Evolutionary conservation across 1,140 invertebrate species (phyloP).

Genomic region (Drosophila pruinosa): DNA sequence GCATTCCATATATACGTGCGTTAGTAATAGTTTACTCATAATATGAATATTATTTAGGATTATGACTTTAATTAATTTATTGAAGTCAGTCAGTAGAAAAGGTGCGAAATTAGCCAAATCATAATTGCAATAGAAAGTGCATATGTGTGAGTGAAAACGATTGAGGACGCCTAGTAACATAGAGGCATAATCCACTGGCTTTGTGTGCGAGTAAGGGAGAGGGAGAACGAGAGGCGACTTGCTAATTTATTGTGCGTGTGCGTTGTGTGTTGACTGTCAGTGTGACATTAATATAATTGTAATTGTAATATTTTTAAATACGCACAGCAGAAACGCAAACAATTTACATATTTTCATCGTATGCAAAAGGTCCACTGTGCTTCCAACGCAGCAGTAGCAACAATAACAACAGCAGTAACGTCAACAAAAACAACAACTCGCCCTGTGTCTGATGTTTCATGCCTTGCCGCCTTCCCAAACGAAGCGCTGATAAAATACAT

Average conservation of each 20-base stretch:
- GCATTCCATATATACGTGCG: slow-evolving; percentile 56
- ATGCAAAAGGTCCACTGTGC: slow-evolving; percentile 28
- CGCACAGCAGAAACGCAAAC: neutral
- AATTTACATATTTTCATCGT: neutral
- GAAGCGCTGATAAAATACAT: slow-evolving; percentile 46
- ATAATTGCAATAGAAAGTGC: slow-evolving; percentile 24
- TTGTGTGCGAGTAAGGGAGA: slow-evolving; percentile 26
- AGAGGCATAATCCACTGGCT: slow-evolving; percentile 34
- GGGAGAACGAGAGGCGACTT: slow-evolving; percentile 16
- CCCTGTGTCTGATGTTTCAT: slow-evolving; percentile 29
- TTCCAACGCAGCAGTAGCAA: slow-evolving; percentile 16
- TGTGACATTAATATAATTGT: slow-evolving; percentile 30
- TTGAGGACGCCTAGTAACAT: slow-evolving; percentile 12
- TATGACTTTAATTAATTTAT: slow-evolving; percentile 35
- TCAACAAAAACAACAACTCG: slow-evolving; percentile 18
- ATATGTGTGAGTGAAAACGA: slow-evolving; percentile 22
- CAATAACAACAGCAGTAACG: slow-evolving; percentile 11
- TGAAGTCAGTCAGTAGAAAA: slow-evolving; percentile 20
- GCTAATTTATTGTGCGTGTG: slow-evolving; percentile 46
- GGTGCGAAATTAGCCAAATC: slow-evolving; percentile 27
- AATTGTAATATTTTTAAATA: slow-evolving; percentile 21
- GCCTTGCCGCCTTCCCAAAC: slow-evolving; percentile 32
- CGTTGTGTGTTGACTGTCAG: slow-evolving; percentile 30
- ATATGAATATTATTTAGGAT: slow-evolving; percentile 52
- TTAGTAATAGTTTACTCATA: slow-evolving; percentile 76